Base-by-base conservation (phyloP, 2,888 invertebrate species). In the Fragum whitleyi region DNA sequence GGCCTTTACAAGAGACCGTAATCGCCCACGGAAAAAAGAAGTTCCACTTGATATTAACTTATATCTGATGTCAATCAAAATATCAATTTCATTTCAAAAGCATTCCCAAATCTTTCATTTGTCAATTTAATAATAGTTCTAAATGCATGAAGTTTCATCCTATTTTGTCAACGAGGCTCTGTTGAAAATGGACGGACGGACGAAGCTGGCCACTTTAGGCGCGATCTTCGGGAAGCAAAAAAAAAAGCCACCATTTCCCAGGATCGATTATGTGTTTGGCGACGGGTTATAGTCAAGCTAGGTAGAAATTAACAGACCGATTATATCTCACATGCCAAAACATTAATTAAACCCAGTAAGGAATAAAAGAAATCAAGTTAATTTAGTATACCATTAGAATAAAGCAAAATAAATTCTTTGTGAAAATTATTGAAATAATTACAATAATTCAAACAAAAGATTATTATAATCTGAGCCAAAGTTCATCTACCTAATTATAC, bases 401-500 rank as follows among this genome's bases (percentile, higher is more conserved):
- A 71, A 71, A 39, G 23, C 26, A 14, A n/a, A 47, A 26, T 72
- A 51, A 61, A 62, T 72, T 28, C 51, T 61, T 72, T 65, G 65
- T 65, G 21, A 23, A 65, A 42, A 39, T 39, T 65, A 65, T 42
- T 39, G 65, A 65, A 65, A 65, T 65, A 65, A 65, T 65, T 65
- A 42, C 65, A 42, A 39, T 65, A 65, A 23, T 65, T 26, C 42
- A 42, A 65, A 65, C 65, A 65, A 65, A 42, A 65, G 65, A 65
- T 65, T 65, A 42, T 65, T 42, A 65, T 65, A 68, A 69, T 69
- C 14, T 14, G 47, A 61, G 76, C 53, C 76, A 76, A 70, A 70
- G 70, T 76, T 76, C 61, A 76, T 76, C 76, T 61, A 16, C 16
- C 53, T 62, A 61, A 78, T 78, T 78, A 57, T 32, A 62, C 73